A percentile compares a stretch with the other conserved stretches of the same genome.
Conservation (phyloP, 1,140 invertebrate species). For the Monomorium pharaonis region DNA sequence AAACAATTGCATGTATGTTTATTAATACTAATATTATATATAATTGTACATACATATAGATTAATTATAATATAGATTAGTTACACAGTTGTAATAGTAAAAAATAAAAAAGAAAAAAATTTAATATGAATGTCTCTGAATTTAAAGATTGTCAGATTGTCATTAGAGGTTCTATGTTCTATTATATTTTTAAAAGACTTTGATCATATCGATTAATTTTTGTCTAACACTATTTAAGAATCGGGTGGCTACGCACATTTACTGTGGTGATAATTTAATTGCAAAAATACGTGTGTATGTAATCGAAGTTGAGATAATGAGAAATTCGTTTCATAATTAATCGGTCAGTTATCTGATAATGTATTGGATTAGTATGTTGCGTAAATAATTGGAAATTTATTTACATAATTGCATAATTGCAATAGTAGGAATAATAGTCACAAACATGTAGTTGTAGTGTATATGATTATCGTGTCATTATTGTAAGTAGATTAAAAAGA, state of each 20-base stretch:
- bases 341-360: conserved; percentile 31
- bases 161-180: neutral
- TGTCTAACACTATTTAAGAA: neutral
- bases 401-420: conserved; percentile 25
- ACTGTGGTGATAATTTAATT: neutral
- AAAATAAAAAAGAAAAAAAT: neutral
- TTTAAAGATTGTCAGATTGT: neutral
- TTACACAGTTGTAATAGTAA: neutral
- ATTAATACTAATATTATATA: too few species aligned
- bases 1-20: too few species aligned
- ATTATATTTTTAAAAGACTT: neutral
- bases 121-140: neutral
- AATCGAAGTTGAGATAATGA: conserved; percentile 38
- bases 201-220: neutral
- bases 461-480: conserved; percentile 25
- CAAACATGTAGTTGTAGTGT: neutral
- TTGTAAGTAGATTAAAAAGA: conserved; percentile 44
- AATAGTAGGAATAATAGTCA: conserved; percentile 1
- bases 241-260: neutral
- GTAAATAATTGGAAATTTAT: conserved; percentile 53
- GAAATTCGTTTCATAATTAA: conserved; percentile 43
- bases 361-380: conserved; percentile 22
- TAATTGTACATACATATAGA: too few species aligned
- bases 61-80: neutral
- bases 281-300: neutral